Evolutionary conservation across 1,140 invertebrate genomes (phyloP), one percentile per base, ranked within the genome.

Genomic region (Pantala flavescens): DNA sequence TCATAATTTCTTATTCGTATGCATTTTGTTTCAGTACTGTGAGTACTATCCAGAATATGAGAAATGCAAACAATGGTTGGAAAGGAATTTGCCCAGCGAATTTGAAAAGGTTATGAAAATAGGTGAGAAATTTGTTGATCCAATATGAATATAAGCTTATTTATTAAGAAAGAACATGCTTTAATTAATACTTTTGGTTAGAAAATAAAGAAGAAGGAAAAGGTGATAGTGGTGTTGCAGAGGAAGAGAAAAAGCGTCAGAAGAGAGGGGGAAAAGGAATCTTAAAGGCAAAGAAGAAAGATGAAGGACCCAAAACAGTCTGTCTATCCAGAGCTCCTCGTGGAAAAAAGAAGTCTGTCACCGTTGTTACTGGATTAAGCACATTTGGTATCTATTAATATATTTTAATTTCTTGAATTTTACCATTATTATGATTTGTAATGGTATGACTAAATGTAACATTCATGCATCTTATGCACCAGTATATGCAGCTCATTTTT

Each of bases 321-420:
- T 84, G 90, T 79, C 86, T 98, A 14, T 97, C 93, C 1, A 88
- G 96, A 81, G 94, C 97, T 43, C 94, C 96, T 19, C 87, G 98
- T 79, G 97, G 97, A 72, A 99, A 99, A 81, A 99, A 98, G 88
- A 99, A 99, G 87, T 97, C 93, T 72, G 96, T 99, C 0, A 99
- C 98, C 42, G 91, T 94, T 23, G 91, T 94, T 0, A 91, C 91
- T 70, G 92, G 93, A 70, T 83, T 96, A 49, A 93, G 90, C 81
- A 93, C 93, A 77, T 97, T 96, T 86, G 94, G 93, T 94, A 85
- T 83, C 80, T 78, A 70, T 77, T 74, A 36, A 36, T 5, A 5
- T 5, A 36, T 36, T 75, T 73, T 72, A 43, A 36, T 36, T 76
- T 24, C 71, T 72, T 14, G 55, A 5, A 36, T 21, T 23, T 55